These are phyloP conservation scores for Danaus melanippus DNA, from an alignment of 1,140 invertebrate genomes.

Conservation along the genomic window DNA sequence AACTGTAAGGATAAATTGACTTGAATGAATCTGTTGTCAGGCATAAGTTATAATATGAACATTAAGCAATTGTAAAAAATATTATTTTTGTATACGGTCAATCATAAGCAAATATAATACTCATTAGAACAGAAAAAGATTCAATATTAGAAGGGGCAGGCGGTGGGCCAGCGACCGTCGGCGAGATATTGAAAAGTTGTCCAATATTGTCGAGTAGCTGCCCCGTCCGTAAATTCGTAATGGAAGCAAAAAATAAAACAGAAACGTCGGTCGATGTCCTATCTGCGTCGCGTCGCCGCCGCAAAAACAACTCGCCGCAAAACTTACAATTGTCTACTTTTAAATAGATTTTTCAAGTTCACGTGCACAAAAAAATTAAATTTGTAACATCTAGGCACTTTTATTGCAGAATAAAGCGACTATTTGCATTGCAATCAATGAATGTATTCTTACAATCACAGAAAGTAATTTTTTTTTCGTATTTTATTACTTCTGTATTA, in stretches of 20 bases:
- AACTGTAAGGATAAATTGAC: no score
- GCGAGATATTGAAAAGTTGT: conserved; percentile 68
- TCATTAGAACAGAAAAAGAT: conserved; percentile 57
- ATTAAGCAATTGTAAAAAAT: no score
- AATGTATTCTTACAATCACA: no score
- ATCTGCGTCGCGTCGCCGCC: conserved; percentile 35
- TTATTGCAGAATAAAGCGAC: no score
- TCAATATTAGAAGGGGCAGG: conserved; percentile 51
- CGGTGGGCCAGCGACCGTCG: conserved; percentile 32
- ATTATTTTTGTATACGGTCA: no score
- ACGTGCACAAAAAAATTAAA: conserved; percentile 15
- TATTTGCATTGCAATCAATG: no score
- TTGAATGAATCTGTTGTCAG: no score
- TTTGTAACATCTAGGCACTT: no score
- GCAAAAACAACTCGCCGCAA: conserved; percentile 42
- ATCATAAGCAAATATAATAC: conserved; percentile 15
- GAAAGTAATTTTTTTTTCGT: no score
- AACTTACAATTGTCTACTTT: conserved; percentile 23
- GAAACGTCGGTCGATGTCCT: conserved; percentile 39
- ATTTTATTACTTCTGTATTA: no score
- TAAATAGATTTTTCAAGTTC: conserved; percentile 31
- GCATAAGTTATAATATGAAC: no score
- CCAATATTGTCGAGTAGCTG: conserved; percentile 66
- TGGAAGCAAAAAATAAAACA: conserved; percentile 67
- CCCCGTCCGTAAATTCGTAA: conserved; percentile 65